phyloP scores from a whole-genome alignment of 2,888 invertebrate genomes.

The Stenurella melanura region DNA sequence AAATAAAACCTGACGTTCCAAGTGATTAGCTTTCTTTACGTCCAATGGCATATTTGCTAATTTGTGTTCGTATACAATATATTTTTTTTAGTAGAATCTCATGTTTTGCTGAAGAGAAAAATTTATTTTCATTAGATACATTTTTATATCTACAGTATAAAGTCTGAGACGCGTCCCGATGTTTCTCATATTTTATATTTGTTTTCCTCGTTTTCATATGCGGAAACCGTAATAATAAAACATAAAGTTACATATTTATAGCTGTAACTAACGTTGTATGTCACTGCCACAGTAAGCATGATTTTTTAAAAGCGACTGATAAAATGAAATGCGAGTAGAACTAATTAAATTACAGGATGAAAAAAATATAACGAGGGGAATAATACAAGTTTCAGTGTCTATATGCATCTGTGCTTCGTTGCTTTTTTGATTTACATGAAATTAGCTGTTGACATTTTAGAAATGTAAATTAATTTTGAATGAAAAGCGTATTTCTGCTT shows the following conservation, averaged over 20 bases:
- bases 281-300: neutral
- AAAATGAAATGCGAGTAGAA: neutral
- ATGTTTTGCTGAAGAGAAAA: slow-evolving; percentile 7
- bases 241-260: slow-evolving; percentile 1
- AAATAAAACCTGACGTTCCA: neutral
- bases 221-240: slow-evolving; percentile 1
- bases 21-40: neutral
- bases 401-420: neutral
- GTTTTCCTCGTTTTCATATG: slow-evolving; percentile 3
- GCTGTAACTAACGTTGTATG: neutral
- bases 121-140: neutral
- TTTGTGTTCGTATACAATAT: neutral
- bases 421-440: neutral
- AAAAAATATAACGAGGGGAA: neutral
- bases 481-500: neutral
- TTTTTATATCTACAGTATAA: slow-evolving; percentile 7
- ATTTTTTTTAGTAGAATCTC: neutral
- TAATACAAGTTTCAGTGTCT: neutral
- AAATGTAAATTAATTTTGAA: neutral
- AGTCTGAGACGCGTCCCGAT: neutral
- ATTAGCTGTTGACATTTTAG: neutral
- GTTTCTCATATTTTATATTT: neutral
- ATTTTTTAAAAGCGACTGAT: neutral
- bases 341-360: neutral
- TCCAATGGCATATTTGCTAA: neutral